Base-by-base conservation (phyloP, 2,797 vertebrate species). In the Lacerta agilis region DNA sequence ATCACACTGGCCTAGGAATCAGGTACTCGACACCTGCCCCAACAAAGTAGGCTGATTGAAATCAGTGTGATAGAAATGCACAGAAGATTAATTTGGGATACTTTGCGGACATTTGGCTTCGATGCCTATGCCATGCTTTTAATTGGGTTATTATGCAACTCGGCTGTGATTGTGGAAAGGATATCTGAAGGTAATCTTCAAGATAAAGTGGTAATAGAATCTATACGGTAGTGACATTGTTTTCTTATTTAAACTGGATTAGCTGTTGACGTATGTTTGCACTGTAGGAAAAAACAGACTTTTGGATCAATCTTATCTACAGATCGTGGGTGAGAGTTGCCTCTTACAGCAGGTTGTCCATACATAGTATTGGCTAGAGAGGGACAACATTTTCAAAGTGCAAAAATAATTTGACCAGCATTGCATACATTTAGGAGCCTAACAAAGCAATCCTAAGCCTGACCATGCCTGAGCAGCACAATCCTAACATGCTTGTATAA, bases 171-270 rank as follows among this genome's bases (percentile, higher is more conserved):
- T 79, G 64, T 61, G 49, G 67, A 80, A 86, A 80, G 49, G 78
- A 71, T 80, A 86, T 86, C 36, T 81, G 86, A 81, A 81, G 78
- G 78, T 81, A 80, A 87, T 81, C 69, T 81, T 61, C 43, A 67
- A 86, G 85, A 79, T 86, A 86, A 79, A 23, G 13, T n/a, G 67
- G 36, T 36, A 81, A 55, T 33, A 36, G 55, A 87, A 73, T 73
- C 69, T 80, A 71, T 80, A 55, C 9, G 61, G 45, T 69, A 43
- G 33, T 72, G 45, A 71, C 45, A 69, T 73, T 55, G 45, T 81
- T n/a, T 61, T 69, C 38, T 61, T n/a, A 29, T 61, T 61, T 80
- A 78, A 86, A 23, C 41, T 17, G 29, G 58, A 41, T 43, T 71
- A 90, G 66, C 33, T 11, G 15, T n/a, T 27, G 83, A 66, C 27